A percentile compares a stretch with the other conserved stretches of the same genome.
phyloP scores from a whole-genome alignment of 2,888 invertebrate genomes.

The Epistrophe grossulariae region DNA sequence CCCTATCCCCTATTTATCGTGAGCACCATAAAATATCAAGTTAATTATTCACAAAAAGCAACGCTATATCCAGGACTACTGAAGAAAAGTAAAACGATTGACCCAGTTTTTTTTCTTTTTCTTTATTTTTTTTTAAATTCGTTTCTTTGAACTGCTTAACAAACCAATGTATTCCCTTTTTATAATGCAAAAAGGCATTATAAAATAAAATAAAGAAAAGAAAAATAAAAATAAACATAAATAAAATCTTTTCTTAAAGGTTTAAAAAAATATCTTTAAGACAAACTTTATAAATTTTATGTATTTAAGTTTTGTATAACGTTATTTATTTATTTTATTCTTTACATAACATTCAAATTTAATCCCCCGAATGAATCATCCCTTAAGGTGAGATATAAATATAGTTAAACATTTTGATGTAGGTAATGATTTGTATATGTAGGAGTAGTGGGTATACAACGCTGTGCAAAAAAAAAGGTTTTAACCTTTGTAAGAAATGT shows the following conservation, averaged over 20 bases:
- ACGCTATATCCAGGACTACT: not conserved
- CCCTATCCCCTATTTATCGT: no score
- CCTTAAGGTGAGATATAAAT: not conserved
- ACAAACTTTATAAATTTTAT: not conserved
- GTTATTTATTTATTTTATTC: not conserved
- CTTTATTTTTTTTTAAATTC: not conserved
- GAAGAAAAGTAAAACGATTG: conserved; percentile 32
- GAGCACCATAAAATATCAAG: not conserved
- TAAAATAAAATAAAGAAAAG: conserved; percentile 9
- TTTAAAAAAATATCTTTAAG: conserved; percentile 15
- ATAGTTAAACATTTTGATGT: not conserved
- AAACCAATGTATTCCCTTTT: conserved; percentile 23
- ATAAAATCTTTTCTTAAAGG: conserved; percentile 14
- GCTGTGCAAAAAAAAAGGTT: not conserved
- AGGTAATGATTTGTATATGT: not conserved
- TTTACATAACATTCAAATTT: conserved; percentile 35
- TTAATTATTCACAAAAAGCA: not conserved
- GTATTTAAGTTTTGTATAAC: not conserved
- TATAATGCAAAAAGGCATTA: conserved; percentile 29
- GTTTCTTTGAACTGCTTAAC: not conserved
- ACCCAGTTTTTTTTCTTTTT: conserved; percentile 2
- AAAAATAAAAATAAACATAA: not conserved
- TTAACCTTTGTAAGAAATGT: not conserved
- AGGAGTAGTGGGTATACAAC: not conserved
- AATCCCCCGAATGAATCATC: conserved; percentile 59